Base-by-base conservation (phyloP, 2,888 invertebrate species). In the Drosophila peninsularis region DNA sequence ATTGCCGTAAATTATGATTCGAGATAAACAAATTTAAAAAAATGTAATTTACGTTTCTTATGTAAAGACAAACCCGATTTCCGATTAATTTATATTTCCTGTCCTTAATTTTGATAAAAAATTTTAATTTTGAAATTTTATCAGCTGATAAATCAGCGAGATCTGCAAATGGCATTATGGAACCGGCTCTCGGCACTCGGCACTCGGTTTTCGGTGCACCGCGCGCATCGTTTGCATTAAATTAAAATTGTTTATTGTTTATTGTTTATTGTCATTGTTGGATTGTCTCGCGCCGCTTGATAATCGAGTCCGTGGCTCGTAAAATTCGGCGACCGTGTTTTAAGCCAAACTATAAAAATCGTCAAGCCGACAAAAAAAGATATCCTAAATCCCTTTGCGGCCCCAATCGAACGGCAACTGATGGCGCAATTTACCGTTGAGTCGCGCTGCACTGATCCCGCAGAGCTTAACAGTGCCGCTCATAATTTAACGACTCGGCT, bases 401-500 rank as follows among this genome's bases (percentile, higher is more conserved):
- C 52, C 30, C 56, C 14, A 11, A 37, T 17, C 62, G 24, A 21
- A 30, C n/a, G 19, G 24, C 24, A 44, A 47, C 21, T 63, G 56
- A 36, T 52, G 47, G 54, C 63, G 55, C 80, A 63, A 80, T 87
- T 87, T 78, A 80, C 70, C 75, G 72, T 66, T 71, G 52, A 37
- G 24, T 45, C 64, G 30, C 7, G 61, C 65, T 57, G 50, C 36
- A 72, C 76, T 82, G 85, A 90, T 90, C 80, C 89, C 82, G 78
- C 75, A 78, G 77, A 86, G 89, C 89, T 90, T 90, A 82, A 84
- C 70, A 76, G 75, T 84, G 75, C 74, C 86, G 69, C 78, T 83
- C 82, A 87, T 83, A 81, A 85, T 79, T 82, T 88, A 71, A 70
- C 75, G 76, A 68, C 76, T 68, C 71, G 75, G 52, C 71, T 70